A percentile compares a stretch with the other conserved stretches of the same genome.
phyloP scores from a whole-genome alignment of 2,113 vertebrate species.

The Barbus barbus region DNA sequence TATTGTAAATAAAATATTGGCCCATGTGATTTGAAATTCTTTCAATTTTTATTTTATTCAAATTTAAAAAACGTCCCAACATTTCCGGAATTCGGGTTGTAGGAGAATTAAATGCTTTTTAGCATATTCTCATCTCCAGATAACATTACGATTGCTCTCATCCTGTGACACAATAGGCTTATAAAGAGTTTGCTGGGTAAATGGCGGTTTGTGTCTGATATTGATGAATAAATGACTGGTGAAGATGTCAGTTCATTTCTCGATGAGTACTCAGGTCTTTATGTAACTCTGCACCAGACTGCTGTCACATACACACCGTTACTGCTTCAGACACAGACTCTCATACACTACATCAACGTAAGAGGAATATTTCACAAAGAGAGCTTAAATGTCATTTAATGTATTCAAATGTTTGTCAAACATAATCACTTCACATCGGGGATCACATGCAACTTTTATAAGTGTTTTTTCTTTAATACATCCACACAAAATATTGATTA shows the following conservation, averaged over 20 bases:
- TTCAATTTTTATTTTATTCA: too few species aligned
- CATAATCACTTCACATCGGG: background rate
- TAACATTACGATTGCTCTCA: background rate
- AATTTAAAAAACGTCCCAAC: too few species aligned
- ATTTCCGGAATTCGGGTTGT: too few species aligned
- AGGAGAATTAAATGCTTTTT: too few species aligned
- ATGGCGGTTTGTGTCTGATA: background rate
- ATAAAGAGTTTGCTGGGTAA: background rate
- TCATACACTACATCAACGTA: background rate
- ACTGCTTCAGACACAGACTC: background rate
- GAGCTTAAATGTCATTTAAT: background rate
- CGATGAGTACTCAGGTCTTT: background rate
- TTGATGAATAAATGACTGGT: background rate
- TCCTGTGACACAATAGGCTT: background rate
- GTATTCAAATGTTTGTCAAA: background rate
- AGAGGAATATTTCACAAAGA: background rate
- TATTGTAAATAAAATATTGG: too few species aligned
- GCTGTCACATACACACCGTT: conserved; percentile 1
- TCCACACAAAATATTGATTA: too few species aligned
- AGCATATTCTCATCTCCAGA: background rate
- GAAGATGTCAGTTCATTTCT: conserved; percentile 9
- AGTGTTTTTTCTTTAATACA: too few species aligned
- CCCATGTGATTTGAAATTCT: too few species aligned
- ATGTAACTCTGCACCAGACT: conserved; percentile 51
- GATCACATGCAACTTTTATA: background rate